Conservation (phyloP, 2,888 invertebrate species). For the Halictus quadricinctus region DNA sequence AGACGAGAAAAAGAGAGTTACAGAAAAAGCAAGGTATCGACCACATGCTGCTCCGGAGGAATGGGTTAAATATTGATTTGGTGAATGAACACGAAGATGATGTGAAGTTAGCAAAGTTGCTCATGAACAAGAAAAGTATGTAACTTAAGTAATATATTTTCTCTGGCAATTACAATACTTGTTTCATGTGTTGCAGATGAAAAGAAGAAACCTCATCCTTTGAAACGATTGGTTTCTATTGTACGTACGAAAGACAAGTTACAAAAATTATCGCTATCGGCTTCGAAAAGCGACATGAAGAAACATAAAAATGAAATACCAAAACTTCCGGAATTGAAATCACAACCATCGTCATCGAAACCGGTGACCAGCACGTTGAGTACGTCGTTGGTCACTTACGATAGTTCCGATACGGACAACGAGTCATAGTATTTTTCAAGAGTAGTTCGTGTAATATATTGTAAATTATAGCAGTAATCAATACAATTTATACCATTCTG, state of each 20-base stretch:
- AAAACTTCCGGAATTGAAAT: constrained; percentile 57
- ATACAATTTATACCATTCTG: constrained; percentile 27
- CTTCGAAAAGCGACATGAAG: constrained; percentile 32
- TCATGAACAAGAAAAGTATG: constrained; percentile 86
- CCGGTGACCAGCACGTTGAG: constrained; percentile 26
- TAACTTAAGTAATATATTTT: constrained; percentile 5
- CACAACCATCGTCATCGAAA: constrained; percentile 55
- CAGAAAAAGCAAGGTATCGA: constrained; percentile 88
- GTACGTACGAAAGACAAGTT: constrained; percentile 69
- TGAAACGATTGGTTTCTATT: constrained; percentile 74
- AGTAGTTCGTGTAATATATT: constrained; percentile 43
- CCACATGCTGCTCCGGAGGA: constrained; percentile 88
- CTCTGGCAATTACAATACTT: not conserved
- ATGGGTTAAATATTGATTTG: constrained; percentile 90
- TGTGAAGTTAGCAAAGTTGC: constrained; percentile 89
- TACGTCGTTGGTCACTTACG: constrained; percentile 78
- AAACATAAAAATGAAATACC: constrained; percentile 45
- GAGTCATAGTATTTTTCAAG: constrained; percentile 69
- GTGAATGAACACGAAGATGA: constrained; percentile 93
- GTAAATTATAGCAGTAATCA: constrained; percentile 60
- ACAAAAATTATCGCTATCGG: constrained; percentile 53
- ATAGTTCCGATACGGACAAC: constrained; percentile 79
- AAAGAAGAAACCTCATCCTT: constrained; percentile 62
- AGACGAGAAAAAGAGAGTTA: constrained; percentile 90
- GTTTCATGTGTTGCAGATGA: constrained; percentile 57